Evolutionary conservation across 2,797 vertebrate species (phyloP).

Genomic region (Lepilemur septentrionalis): DNA sequence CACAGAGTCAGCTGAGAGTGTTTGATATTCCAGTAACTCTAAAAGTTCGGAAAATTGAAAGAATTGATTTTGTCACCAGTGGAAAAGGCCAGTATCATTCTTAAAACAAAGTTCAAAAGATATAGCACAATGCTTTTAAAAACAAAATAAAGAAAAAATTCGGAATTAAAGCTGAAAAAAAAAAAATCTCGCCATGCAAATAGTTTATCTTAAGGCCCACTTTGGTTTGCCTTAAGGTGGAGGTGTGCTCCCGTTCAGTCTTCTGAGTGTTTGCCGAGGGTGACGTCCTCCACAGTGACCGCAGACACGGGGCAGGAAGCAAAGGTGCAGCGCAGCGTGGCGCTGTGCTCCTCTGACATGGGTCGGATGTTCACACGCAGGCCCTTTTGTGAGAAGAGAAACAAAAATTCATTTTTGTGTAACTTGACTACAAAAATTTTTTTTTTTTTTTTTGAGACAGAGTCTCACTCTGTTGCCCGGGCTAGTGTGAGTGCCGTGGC

Average conservation of each 20-base stretch:
- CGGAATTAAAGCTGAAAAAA: not conserved
- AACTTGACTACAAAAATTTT: not conserved
- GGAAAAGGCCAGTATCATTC: constrained; percentile 81
- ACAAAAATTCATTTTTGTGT: not conserved
- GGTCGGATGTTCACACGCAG: fast-evolving
- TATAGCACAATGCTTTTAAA: constrained; percentile 55
- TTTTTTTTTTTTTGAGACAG: too few species aligned
- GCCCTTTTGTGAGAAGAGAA: not conserved
- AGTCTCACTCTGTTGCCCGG: too few species aligned
- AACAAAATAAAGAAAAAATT: constrained; percentile 44
- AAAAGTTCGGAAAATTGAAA: not conserved
- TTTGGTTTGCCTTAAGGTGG: not conserved
- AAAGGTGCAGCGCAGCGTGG: constrained; percentile 76
- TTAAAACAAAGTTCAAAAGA: constrained; percentile 81
- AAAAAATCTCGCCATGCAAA: not conserved
- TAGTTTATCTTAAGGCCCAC: not conserved
- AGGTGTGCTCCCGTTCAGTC: constrained; percentile 47
- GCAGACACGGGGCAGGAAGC: not conserved
- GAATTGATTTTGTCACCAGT: constrained; percentile 62
- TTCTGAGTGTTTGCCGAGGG: constrained; percentile 76
- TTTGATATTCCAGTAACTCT: not conserved
- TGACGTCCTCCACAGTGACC: not conserved
- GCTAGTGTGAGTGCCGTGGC: too few species aligned
- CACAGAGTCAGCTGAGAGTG: not conserved
- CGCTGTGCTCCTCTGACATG: fast-evolving